Percentiles rank a stretch among this genome's conserved stretches.
These are phyloP conservation scores for Vulpes ferrilata DNA, from an alignment of 2,113 vertebrate species.

Conservation along the genomic window DNA sequence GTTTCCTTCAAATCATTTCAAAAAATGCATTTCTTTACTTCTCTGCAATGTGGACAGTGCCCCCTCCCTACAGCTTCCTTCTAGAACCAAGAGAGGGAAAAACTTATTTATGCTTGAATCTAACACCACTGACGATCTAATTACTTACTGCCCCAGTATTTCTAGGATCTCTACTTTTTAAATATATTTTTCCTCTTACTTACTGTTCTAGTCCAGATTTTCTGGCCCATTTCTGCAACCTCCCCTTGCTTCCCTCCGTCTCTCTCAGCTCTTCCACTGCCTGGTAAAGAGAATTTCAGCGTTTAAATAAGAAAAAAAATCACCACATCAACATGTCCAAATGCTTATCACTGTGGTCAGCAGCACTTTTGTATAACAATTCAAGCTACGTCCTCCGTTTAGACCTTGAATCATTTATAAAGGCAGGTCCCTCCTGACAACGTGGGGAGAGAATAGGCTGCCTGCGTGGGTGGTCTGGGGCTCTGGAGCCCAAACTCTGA, in stretches of 20 bases:
- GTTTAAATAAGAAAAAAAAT: slow-evolving; percentile 48
- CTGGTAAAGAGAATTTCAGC: slow-evolving; percentile 62
- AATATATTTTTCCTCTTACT: neutral
- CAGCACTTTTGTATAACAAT: slow-evolving; percentile 66
- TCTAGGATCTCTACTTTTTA: neutral
- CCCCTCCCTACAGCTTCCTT: neutral
- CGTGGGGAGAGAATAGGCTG: slow-evolving; percentile 57
- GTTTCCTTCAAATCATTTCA: slow-evolving; percentile 13
- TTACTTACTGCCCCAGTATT: neutral
- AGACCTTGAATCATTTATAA: slow-evolving; percentile 68
- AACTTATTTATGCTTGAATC: neutral
- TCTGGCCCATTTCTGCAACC: neutral
- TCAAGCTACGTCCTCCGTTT: slow-evolving; percentile 69
- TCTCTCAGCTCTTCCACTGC: neutral
- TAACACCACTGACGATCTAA: neutral
- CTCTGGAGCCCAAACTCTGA: neutral
- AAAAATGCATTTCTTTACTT: neutral
- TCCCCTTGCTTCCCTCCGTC: neutral
- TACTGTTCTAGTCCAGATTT: slow-evolving; percentile 21
- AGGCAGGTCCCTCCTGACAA: slow-evolving; percentile 72
- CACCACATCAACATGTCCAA: slow-evolving; percentile 40
- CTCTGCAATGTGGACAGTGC: neutral
- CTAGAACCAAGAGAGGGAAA: neutral
- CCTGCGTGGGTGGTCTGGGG: slow-evolving; percentile 52
- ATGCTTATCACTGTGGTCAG: slow-evolving; percentile 66